Evolutionary conservation across 2,113 vertebrate species (phyloP).

Genomic region (Sceloporus tristichus): DNA sequence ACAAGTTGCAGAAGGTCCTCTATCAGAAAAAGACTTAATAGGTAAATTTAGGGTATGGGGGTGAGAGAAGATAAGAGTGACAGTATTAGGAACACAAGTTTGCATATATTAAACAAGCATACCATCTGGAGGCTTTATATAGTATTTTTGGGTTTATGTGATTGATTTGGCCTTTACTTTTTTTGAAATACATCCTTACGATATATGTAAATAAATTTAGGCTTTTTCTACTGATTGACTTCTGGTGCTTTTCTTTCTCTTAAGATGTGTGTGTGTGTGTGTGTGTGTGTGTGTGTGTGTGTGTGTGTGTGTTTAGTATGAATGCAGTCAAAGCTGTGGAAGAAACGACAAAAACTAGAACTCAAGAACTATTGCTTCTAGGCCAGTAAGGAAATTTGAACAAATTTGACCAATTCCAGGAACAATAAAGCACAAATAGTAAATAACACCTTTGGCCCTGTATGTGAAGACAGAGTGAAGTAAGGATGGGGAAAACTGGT

Average conservation of each 20-base stretch:
- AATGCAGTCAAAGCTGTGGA: too few relatives aligned
- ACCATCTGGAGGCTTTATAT: conserved; percentile 50
- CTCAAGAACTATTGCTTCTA: too few relatives aligned
- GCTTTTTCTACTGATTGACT: conserved; percentile 67
- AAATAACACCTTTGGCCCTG: too few relatives aligned
- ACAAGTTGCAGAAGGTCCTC: conserved; percentile 44
- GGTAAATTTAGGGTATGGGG: conserved; percentile 32
- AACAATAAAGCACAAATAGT: too few relatives aligned
- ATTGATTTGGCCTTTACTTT: conserved; percentile 22
- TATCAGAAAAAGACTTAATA: conserved; percentile 38
- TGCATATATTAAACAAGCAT: conserved; percentile 33
- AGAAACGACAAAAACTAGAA: too few relatives aligned
- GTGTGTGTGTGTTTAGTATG: neutral
- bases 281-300: neutral
- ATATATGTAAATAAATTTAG: conserved; percentile 64
- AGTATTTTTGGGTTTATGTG: conserved; percentile 31
- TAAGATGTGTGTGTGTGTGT: neutral
- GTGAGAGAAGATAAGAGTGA: conserved; percentile 45
- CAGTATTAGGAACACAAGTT: conserved; percentile 42
- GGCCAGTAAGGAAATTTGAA: too few relatives aligned
- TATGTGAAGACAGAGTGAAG: too few relatives aligned
- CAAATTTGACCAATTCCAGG: too few relatives aligned
- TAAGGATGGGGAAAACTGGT: too few relatives aligned
- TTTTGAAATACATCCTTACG: conserved; percentile 38
- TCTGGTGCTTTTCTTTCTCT: conserved; percentile 53